Conservation (phyloP, 2,888 invertebrate species). For the Ophonus ardosiacus region DNA sequence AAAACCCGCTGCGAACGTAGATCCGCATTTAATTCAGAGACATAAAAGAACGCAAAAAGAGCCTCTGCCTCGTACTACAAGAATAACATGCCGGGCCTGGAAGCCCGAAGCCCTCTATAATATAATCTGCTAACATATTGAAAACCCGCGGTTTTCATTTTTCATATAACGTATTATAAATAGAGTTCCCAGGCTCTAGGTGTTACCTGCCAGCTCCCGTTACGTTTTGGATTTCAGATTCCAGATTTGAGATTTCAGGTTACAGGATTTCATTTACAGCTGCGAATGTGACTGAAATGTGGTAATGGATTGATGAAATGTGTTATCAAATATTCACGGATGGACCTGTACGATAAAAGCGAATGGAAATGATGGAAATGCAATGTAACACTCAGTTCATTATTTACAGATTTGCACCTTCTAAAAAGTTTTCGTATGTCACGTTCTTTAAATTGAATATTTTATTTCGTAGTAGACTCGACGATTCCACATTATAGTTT, state of each 20-base stretch:
- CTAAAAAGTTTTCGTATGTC: not conserved
- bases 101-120: slow-evolving; percentile 36
- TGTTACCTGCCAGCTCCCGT: not conserved
- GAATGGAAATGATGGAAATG: slow-evolving; percentile 3
- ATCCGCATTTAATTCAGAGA: slow-evolving; percentile 49
- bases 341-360: slow-evolving; percentile 2
- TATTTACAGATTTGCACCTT: slow-evolving; percentile 5
- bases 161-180: slow-evolving; percentile 61
- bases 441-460: not conserved
- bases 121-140: slow-evolving; percentile 58
- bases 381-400: not conserved
- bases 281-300: slow-evolving; percentile 17
- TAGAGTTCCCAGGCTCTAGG: slow-evolving; percentile 31
- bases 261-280: slow-evolving; percentile 32
- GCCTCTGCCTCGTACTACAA: slow-evolving; percentile 14
- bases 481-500: not conserved
- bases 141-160: slow-evolving; percentile 47
- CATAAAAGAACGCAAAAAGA: slow-evolving; percentile 37
- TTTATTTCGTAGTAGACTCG: not conserved
- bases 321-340: slow-evolving; percentile 46
- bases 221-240: slow-evolving; percentile 11
- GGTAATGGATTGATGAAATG: slow-evolving; percentile 50
- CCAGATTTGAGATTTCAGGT: slow-evolving; percentile 5
- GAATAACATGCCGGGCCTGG: slow-evolving; percentile 9
- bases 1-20: slow-evolving; percentile 13